These are phyloP conservation scores for Fissipunctia ypsillon DNA, from an alignment of 2,888 invertebrate genomes.

Conservation along the genomic window DNA sequence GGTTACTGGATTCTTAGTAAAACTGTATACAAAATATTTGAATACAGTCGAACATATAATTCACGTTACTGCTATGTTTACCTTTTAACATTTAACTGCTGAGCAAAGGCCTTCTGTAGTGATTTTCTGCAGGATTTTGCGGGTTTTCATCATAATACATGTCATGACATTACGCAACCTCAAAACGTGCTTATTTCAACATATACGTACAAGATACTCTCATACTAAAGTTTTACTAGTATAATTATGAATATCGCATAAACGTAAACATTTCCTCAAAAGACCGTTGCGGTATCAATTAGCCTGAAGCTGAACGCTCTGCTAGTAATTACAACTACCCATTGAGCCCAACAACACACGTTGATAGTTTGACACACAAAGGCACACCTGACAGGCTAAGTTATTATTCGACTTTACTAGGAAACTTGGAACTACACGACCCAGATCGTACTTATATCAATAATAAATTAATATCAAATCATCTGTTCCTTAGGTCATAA, in stretches of 20 bases:
- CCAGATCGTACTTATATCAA: background rate
- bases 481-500: background rate
- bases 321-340: constrained; percentile 36
- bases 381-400: constrained; percentile 12
- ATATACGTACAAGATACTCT: constrained; percentile 19
- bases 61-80: background rate
- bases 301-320: constrained; percentile 35
- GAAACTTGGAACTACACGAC: background rate
- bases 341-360: constrained; percentile 25
- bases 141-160: background rate
- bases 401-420: constrained; percentile 1
- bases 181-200: background rate
- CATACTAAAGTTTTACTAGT: constrained; percentile 46
- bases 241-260: constrained; percentile 42
- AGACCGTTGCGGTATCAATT: constrained; percentile 27
- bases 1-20: background rate
- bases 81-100: background rate
- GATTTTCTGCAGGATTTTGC: background rate
- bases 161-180: background rate
- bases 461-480: background rate
- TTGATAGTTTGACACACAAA: constrained; percentile 28
- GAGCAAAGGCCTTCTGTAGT: background rate
- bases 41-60: background rate
- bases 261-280: constrained; percentile 46
- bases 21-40: background rate